Evolutionary conservation across 2,113 vertebrate genomes (phyloP), one percentile per base, ranked within the genome.

Genomic region (Tachysurus vachellii): DNA sequence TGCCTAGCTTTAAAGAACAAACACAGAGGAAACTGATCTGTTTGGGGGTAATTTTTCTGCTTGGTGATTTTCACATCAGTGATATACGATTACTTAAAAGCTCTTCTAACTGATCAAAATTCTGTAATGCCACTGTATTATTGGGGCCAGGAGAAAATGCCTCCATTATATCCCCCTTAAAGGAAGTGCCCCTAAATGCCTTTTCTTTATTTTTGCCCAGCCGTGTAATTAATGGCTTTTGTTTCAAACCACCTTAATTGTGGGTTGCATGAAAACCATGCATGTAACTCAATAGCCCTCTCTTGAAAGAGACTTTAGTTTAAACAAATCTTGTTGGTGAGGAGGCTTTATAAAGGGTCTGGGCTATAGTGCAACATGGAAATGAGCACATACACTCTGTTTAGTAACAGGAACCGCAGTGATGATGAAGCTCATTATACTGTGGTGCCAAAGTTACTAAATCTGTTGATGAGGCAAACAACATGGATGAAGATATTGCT

Each of bases 401-500:
- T 57, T 56, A 7, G 44, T 59, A 31, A 47, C 26, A 57, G 62
- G 47, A 70, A 36, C 23, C 75, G 2, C 23, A 54, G 23, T 75
- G 26, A 59, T 82, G 62, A 83, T 23, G 59, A 23, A 26, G 53
- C 31, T 36, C 19, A 5, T 54, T 36, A 21, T 44, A 1, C 8
- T 19, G 21, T 68, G 75, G 75, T 28, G 56, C 26, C 8, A 17
- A 85, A 61, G 14, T 36, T 76, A 76, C 7, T 28, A 50, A 64
- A 47, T 53, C 13, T 79, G 26, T 54, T 50, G 47, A 26, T 80
- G 36, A 80, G 57, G 23, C 16, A 54, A 31, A 31, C 31, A 77
- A 91, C 5, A 4, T 85, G 19, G 91, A 93, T 7, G 91, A 94
- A 11, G 92, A 92, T 6, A 84, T 96, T 21, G 95, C 95, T 44